Conservation (phyloP, 2,113 vertebrate species). For the Columba livia region DNA sequence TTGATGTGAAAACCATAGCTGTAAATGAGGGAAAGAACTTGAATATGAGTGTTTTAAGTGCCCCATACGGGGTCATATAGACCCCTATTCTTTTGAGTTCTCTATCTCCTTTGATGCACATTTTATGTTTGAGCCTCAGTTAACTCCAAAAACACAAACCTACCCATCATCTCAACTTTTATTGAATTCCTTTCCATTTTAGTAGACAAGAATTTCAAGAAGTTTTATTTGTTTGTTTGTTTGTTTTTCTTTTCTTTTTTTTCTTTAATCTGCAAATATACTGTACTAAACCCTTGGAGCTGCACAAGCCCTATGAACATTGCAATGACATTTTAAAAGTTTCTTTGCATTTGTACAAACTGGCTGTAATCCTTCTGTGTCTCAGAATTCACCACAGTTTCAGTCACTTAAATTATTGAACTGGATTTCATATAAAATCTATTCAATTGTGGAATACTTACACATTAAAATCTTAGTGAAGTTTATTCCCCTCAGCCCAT, state of each 20-base stretch:
- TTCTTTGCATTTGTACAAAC: background rate
- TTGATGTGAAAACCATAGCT: background rate
- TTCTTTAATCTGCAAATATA: background rate
- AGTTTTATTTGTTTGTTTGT: fast-evolving
- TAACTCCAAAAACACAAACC: background rate
- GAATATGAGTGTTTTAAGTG: background rate
- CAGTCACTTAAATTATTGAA: background rate
- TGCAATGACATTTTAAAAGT: background rate
- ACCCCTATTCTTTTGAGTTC: background rate
- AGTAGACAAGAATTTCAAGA: background rate
- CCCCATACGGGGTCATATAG: background rate
- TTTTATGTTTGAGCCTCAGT: background rate
- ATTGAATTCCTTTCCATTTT: background rate
- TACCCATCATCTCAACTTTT: background rate
- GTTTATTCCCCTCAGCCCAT: background rate
- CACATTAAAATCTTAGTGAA: background rate
- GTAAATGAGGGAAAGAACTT: background rate
- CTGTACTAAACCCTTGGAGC: background rate
- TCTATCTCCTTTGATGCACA: background rate
- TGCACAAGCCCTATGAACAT: background rate
- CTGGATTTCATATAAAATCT: background rate
- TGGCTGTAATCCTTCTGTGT: background rate
- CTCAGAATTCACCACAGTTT: background rate
- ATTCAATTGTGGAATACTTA: background rate
- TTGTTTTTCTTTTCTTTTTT: background rate